Evolutionary conservation across 2,888 invertebrate genomes (phyloP).

Genomic region (Agapetus fuscipes): DNA sequence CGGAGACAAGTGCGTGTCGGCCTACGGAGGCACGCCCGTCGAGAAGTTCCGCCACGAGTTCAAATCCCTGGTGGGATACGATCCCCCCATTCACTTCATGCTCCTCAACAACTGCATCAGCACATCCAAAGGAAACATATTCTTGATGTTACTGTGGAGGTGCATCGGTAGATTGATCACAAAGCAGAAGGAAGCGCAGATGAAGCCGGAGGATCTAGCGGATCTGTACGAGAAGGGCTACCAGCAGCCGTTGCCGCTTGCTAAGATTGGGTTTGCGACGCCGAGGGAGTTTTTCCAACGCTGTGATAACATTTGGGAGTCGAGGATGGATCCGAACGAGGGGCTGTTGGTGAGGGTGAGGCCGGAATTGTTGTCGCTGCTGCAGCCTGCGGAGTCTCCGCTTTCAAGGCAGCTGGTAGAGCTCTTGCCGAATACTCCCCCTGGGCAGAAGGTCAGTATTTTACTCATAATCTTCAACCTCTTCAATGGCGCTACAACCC

Average conservation of each 20-base stretch:
- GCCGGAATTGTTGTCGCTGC: conserved; percentile 8
- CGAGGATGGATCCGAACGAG: too few relatives aligned
- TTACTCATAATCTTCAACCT: not conserved
- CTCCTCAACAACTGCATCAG: conserved; percentile 18
- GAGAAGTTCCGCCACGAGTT: conserved; percentile 17
- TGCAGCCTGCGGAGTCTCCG: conserved; percentile 17
- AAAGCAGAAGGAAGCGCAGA: conserved; percentile 10
- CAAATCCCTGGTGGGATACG: conserved; percentile 11
- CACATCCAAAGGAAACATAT: too few relatives aligned
- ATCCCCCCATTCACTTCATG: conserved; percentile 14
- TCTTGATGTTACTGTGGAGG: conserved; percentile 18
- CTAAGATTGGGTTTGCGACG: not conserved
- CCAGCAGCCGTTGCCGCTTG: conserved; percentile 14
- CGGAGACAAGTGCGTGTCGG: conserved; percentile 18
- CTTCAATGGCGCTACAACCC: too few relatives aligned
- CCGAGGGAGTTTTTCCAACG: conserved; percentile 25
- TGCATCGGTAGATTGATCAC: conserved; percentile 17
- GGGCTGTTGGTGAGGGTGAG: conserved; percentile 11
- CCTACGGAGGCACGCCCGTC: conserved; percentile 14
- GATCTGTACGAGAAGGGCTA: conserved; percentile 15
- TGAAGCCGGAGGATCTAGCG: conserved; percentile 8
- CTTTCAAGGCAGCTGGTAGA: conserved; percentile 26
- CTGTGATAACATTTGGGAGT: conserved; percentile 26
- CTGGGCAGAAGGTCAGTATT: conserved; percentile 37
- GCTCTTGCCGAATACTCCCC: conserved; percentile 40